Conservation (phyloP, 2,797 vertebrate species). For the Potorous gilbertii region DNA sequence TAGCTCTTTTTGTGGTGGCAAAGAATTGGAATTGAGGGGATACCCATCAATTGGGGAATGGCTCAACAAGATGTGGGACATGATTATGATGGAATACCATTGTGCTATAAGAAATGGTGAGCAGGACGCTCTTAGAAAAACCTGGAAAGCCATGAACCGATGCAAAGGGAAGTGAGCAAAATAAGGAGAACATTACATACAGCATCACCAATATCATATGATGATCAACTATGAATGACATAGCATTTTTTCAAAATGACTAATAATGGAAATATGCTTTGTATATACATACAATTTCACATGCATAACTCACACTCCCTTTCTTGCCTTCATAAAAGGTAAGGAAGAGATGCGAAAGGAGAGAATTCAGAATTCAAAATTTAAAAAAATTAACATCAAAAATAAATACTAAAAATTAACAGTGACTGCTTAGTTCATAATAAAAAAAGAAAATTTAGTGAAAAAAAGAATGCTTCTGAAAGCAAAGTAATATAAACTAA, state of each 20-base stretch:
- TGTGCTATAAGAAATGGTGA: not conserved
- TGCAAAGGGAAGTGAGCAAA: not conserved
- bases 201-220: not conserved
- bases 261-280: not conserved
- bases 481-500: not conserved
- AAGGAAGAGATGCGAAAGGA: not conserved
- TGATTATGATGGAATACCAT: not conserved
- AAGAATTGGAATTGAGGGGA: not conserved
- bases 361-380: not conserved
- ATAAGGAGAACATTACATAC: not conserved
- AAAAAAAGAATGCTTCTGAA: not conserved
- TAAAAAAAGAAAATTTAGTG: not conserved
- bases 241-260: not conserved
- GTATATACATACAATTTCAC: not conserved
- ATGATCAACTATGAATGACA: not conserved
- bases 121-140: not conserved
- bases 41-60: not conserved
- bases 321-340: not conserved
- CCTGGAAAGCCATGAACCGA: not conserved
- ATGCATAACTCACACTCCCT: not conserved
- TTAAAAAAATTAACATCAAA: not conserved
- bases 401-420: not conserved
- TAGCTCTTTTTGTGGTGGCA: not conserved
- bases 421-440: not conserved
- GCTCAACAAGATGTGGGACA: not conserved